These are phyloP conservation scores for Astropecten irregularis DNA, from an alignment of 53 echinoderm and acorn worm species.

Conservation along the genomic window DNA sequence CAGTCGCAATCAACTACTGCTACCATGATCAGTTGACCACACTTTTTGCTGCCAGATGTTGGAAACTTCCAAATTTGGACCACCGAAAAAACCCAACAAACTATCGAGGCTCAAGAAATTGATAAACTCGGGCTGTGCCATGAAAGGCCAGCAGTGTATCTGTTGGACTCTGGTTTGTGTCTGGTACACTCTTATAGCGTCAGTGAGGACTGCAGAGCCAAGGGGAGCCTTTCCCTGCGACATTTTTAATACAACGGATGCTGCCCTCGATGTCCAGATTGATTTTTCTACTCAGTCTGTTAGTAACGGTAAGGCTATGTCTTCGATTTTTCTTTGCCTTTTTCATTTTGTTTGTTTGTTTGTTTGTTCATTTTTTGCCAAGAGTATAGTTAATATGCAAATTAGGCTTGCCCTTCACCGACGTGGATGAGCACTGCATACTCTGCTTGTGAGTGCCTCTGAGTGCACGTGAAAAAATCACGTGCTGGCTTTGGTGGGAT, in stretches of 20 bases:
- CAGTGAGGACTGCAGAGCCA: neutral
- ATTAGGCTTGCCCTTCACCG: too few relatives aligned
- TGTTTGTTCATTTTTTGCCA: neutral
- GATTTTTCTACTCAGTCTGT: conserved; percentile 30
- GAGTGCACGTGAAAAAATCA: too few relatives aligned
- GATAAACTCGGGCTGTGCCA: neutral
- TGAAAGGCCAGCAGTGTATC: neutral
- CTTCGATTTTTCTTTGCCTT: neutral
- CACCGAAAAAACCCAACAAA: neutral
- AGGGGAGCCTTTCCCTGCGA: neutral
- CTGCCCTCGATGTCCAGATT: conserved; percentile 5
- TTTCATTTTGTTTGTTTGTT: neutral
- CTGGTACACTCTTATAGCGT: neutral
- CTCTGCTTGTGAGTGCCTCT: neutral
- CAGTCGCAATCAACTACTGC: too few relatives aligned
- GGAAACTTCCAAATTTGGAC: neutral
- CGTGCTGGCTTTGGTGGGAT: too few relatives aligned
- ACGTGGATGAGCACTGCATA: too few relatives aligned
- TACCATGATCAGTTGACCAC: conserved; percentile 23
- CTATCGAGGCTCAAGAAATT: too few relatives aligned
- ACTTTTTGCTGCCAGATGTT: too few relatives aligned
- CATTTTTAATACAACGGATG: conserved; percentile 18
- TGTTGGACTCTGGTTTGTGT: neutral
- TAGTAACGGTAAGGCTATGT: conserved; percentile 40
- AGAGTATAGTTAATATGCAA: neutral